Evolutionary conservation across 2,888 invertebrate species (phyloP).

Genomic region (Tipula vernalis): DNA sequence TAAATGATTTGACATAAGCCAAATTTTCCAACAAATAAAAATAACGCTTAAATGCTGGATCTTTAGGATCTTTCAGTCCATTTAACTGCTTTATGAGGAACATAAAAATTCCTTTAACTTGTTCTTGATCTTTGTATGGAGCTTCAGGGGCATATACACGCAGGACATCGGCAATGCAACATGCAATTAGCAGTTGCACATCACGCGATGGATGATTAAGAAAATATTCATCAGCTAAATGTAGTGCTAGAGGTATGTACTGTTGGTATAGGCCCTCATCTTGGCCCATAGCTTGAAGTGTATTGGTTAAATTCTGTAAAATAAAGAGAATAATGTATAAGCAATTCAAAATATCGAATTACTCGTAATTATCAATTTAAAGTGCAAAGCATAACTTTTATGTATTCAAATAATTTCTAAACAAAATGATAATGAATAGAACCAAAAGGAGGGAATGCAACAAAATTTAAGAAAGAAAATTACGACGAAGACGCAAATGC

Average conservation of each 20-base stretch:
- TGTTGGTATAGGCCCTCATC: constrained; percentile 90
- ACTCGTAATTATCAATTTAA: no score
- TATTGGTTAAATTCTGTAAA: constrained; percentile 73
- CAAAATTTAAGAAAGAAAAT: neutral
- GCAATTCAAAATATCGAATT: no score
- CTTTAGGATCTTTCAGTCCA: constrained; percentile 90
- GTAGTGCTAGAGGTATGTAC: constrained; percentile 82
- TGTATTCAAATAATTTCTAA: no score
- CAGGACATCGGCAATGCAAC: constrained; percentile 94
- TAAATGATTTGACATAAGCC: constrained; percentile 95
- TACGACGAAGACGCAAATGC: neutral
- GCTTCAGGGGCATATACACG: constrained; percentile 96
- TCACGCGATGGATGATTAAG: constrained; percentile 80
- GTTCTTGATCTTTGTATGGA: constrained; percentile 91
- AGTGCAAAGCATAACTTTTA: no score
- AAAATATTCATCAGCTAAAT: constrained; percentile 87
- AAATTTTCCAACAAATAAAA: constrained; percentile 94
- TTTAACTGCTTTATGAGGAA: constrained; percentile 89
- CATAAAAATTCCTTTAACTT: constrained; percentile 82
- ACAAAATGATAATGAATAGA: no score
- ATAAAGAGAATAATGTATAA: constrained; percentile 12
- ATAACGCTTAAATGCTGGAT: constrained; percentile 94
- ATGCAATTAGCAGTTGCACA: constrained; percentile 88
- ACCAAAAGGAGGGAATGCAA: no score
- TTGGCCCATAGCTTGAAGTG: constrained; percentile 91